A percentile compares a stretch with the other conserved stretches of the same genome.
Evolutionary conservation across 2,113 vertebrate species (phyloP).

Genomic region (Pterocles gutturalis): DNA sequence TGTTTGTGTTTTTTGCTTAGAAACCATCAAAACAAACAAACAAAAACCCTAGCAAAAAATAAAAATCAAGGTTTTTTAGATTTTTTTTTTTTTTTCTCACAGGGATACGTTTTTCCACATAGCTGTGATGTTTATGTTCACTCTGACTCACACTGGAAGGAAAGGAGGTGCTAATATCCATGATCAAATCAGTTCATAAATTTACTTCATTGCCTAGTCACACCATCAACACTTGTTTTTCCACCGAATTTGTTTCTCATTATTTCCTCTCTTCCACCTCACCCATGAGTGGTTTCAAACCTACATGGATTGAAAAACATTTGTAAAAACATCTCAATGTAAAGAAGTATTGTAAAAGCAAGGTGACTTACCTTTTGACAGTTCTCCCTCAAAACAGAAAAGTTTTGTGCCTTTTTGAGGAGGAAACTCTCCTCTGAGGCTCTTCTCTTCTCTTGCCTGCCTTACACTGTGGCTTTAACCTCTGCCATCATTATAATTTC

Average conservation of each 20-base stretch:
- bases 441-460: background rate
- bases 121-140: constrained; percentile 46
- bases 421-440: background rate
- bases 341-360: background rate
- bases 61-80: rapidly evolving
- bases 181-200: constrained; percentile 73
- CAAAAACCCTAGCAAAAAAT: background rate
- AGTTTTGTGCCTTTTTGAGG: background rate
- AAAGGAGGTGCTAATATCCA: constrained; percentile 70
- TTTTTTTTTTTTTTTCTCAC: background rate
- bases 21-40: background rate
- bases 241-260: constrained; percentile 69
- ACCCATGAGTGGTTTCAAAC: background rate
- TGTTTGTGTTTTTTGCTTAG: too few species aligned
- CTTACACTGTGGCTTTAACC: constrained; percentile 46
- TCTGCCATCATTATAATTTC: constrained; percentile 61
- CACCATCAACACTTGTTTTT: constrained; percentile 66
- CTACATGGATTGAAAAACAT: background rate
- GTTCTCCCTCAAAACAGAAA: background rate
- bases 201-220: constrained; percentile 61
- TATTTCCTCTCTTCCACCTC: constrained; percentile 45
- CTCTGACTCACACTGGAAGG: constrained; percentile 56
- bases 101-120: constrained; percentile 6
- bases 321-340: background rate
- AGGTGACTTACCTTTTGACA: constrained; percentile 1